Percentiles rank a stretch among this genome's conserved stretches.
Evolutionary conservation across 2,888 invertebrate species (phyloP).

Genomic region (Heliconius charithonia): DNA sequence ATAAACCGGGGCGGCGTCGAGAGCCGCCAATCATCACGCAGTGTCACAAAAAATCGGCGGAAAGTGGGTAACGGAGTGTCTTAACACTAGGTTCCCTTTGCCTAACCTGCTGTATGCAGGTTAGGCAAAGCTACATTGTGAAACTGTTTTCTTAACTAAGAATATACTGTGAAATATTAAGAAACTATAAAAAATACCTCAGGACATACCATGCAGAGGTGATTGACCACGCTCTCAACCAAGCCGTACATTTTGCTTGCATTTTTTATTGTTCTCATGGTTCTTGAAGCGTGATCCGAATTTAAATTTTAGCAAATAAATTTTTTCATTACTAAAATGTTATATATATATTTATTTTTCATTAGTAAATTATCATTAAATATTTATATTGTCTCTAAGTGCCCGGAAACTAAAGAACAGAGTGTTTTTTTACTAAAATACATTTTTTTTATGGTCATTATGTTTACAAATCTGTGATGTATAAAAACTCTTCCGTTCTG

Average conservation of each 20-base stretch:
- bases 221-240: neutral
- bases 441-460: too few species aligned
- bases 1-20: too few species aligned
- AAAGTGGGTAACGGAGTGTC: neutral
- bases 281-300: slow-evolving; percentile 2
- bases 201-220: neutral
- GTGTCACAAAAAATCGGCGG: neutral
- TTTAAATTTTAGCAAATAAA: neutral
- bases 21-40: neutral
- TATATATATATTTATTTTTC: neutral
- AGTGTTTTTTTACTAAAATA: too few species aligned
- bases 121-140: neutral
- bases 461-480: too few species aligned
- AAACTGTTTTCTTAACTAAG: neutral
- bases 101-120: neutral
- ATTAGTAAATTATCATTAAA: neutral
- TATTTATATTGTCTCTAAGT: too few species aligned
- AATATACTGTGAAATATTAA: neutral
- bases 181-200: neutral
- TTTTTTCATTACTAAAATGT: neutral
- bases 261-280: slow-evolving; percentile 1
- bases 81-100: neutral
- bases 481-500: too few species aligned
- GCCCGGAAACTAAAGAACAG: too few species aligned
- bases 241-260: neutral